Evolutionary conservation across 2,888 invertebrate species (phyloP).

Genomic region (Perdita meconis): DNA sequence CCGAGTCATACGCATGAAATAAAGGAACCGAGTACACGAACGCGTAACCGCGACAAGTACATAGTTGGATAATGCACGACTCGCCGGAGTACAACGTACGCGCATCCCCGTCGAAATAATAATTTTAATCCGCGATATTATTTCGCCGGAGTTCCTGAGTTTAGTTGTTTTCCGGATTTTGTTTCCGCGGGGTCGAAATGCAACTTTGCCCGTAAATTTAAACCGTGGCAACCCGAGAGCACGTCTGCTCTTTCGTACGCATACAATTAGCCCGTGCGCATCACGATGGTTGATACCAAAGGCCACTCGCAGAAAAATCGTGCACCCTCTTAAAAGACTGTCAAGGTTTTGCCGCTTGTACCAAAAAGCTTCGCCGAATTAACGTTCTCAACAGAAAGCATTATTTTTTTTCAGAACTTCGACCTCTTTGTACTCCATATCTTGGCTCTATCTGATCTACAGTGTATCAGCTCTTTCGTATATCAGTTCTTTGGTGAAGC

Average conservation of each 20-base stretch:
- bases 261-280: conserved; percentile 46
- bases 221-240: conserved; percentile 13
- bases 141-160: conserved; percentile 26
- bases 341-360: background rate
- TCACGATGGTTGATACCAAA: conserved; percentile 32
- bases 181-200: conserved; percentile 41
- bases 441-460: background rate
- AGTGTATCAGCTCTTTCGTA: background rate
- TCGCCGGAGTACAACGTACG: conserved; percentile 10
- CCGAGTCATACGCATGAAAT: conserved; percentile 57
- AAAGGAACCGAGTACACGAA: conserved; percentile 63
- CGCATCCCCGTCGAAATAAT: conserved; percentile 47
- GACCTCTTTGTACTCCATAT: no score
- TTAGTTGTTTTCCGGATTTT: conserved; percentile 28
- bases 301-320: conserved; percentile 21
- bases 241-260: conserved; percentile 42
- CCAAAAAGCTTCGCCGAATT: conserved; percentile 2
- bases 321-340: background rate
- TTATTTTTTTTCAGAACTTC: no score
- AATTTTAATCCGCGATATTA: conserved; percentile 60
- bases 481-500: background rate
- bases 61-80: conserved; percentile 52
- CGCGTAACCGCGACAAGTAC: conserved; percentile 46
- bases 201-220: conserved; percentile 31
- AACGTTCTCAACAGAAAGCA: background rate